Base-by-base conservation (phyloP, 2,113 vertebrate species). In the Cololabis saira region DNA sequence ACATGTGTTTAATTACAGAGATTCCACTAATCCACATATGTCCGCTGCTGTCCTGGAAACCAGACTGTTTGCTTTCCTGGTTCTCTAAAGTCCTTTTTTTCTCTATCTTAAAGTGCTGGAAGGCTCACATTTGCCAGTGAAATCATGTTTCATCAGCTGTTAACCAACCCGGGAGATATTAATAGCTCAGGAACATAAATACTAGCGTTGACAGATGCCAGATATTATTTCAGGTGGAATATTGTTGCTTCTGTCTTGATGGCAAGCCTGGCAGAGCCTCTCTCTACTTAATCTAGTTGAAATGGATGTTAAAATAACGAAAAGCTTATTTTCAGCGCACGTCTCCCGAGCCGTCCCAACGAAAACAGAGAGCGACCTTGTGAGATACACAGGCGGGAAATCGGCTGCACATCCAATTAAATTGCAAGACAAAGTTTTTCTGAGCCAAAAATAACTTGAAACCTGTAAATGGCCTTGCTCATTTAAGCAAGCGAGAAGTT, bases 101-200 rank as follows among this genome's bases (percentile, higher is more conserved):
- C 62, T 74, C 24, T 27, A 3, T 27, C 24, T 27, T 5, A 5
- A 74, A 48, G 50, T 64, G 19, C 52, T 64, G 13, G 12, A 78
- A 74, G 67, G 48, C 47, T 18, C n/a, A 15, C 56, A 49, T 73
- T 84, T 74, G 41, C 75, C 56, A 53, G 68, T 71, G 43, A 66
- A 83, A 81, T 80, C 63, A 49, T 42, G 61, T 70, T 83, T 67
- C 74, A 75, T 84, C 71, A 68, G 78, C 64, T 78, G 71, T 81
- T 85, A 71, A 78, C 15, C 45, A 75, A 76, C 78, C 82, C 79
- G 18, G 13, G 64, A 87, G 75, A 79, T 67, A 44, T 71, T 81
- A 78, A 87, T 77, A 44, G 13, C 2, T 63, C 21, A 53, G 53
- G 60, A 60, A 59, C 52, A 51, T 16, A 42, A 51, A 75, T 42